Percentiles rank a stretch among this genome's conserved stretches.
phyloP scores from a whole-genome alignment of 1,140 invertebrate species.

The Nebria ingens region DNA sequence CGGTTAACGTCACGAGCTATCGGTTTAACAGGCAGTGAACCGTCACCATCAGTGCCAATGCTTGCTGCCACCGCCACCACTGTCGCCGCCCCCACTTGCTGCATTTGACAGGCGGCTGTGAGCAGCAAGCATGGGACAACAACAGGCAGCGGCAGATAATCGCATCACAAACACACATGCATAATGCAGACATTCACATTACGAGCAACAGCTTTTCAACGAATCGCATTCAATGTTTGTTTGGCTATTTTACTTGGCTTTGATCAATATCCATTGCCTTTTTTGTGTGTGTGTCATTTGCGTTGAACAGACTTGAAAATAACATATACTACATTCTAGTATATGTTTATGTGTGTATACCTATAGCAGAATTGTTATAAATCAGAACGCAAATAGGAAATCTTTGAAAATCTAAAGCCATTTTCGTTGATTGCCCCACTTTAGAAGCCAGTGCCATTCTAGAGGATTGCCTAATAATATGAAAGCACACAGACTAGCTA shows the following conservation, averaged over 20 bases:
- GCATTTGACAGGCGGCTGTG: background rate
- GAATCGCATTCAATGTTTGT: background rate
- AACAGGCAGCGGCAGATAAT: background rate
- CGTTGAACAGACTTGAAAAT: too few relatives aligned
- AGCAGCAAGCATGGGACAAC: background rate
- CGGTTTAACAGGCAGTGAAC: background rate
- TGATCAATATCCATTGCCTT: background rate
- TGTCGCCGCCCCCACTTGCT: background rate
- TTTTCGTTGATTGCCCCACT: too few relatives aligned
- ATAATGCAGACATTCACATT: background rate
- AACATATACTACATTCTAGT: too few relatives aligned
- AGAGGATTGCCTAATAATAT: too few relatives aligned
- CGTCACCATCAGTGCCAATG: background rate
- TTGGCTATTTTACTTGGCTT: background rate
- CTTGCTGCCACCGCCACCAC: background rate
- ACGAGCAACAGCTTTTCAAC: background rate
- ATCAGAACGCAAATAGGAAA: too few relatives aligned
- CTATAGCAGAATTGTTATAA: too few relatives aligned
- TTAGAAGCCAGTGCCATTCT: too few relatives aligned
- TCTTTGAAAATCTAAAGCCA: too few relatives aligned
- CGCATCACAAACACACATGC: background rate
- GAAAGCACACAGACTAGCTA: too few relatives aligned
- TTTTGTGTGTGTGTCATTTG: too few relatives aligned
- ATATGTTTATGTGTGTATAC: too few relatives aligned
- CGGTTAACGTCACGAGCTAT: constrained; percentile 1